Conservation (phyloP, 2,888 invertebrate genomes). For the Podabrus alpinus region DNA sequence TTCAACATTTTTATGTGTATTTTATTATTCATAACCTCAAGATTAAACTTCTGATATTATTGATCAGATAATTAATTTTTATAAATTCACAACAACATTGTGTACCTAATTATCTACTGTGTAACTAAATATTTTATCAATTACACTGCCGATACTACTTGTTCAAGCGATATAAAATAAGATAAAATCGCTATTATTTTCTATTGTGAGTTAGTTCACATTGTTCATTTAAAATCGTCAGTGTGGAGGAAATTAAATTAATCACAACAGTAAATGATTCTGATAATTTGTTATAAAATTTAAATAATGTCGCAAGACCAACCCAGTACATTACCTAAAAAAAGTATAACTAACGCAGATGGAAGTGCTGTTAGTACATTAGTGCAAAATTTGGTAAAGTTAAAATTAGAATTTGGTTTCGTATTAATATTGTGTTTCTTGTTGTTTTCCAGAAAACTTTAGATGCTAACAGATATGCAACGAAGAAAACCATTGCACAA, state of each 20-base stretch:
- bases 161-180: neutral
- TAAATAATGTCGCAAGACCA: neutral
- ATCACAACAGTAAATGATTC: neutral
- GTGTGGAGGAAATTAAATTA: neutral
- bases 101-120: neutral
- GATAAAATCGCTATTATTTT: neutral
- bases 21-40: neutral
- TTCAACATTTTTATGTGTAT: neutral
- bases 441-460: slow-evolving; percentile 67
- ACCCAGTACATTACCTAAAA: neutral
- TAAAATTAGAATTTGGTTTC: slow-evolving; percentile 7
- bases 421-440: neutral
- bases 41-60: neutral
- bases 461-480: slow-evolving; percentile 87
- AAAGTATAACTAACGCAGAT: slow-evolving; percentile 11
- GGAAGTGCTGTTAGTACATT: slow-evolving; percentile 28
- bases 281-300: neutral
- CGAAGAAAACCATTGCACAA: slow-evolving; percentile 90
- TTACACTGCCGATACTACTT: neutral
- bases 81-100: neutral
- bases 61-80: neutral
- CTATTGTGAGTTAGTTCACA: neutral
- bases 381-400: neutral
- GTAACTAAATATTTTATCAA: neutral
- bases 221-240: neutral